phyloP scores from a whole-genome alignment of 2,797 vertebrate species.

The Sebastes taczanowskii region DNA sequence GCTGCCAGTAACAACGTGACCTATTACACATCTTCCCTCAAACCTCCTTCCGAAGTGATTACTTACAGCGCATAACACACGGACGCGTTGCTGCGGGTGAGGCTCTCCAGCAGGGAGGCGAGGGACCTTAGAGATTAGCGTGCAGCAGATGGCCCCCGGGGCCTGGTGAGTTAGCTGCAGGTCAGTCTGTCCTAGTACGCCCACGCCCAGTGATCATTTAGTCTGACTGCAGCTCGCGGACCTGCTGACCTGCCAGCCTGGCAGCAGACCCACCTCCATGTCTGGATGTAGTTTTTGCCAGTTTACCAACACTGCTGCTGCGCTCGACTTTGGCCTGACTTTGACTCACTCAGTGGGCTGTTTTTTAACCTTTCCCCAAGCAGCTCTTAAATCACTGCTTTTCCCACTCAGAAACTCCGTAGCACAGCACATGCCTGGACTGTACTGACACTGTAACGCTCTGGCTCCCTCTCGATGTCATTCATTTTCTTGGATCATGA shows the following conservation, averaged over 20 bases:
- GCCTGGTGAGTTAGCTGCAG: slow-evolving; percentile 32
- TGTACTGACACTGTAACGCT: not conserved
- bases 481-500: slow-evolving; percentile 7
- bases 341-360: slow-evolving; percentile 51
- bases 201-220: slow-evolving; percentile 25
- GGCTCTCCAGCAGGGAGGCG: not conserved
- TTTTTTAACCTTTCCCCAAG: slow-evolving; percentile 24
- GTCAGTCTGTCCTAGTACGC: slow-evolving; percentile 35
- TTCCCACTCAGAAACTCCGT: not conserved
- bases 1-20: slow-evolving; percentile 33
- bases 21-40: slow-evolving; percentile 51
- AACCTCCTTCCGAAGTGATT: slow-evolving; percentile 16
- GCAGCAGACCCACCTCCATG: slow-evolving; percentile 25
- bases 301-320: slow-evolving; percentile 46
- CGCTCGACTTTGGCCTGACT: slow-evolving; percentile 71
- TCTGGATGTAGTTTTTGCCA: slow-evolving; percentile 32
- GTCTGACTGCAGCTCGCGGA: slow-evolving; percentile 12
- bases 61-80: slow-evolving; percentile 17
- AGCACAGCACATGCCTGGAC: not conserved
- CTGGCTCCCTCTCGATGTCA: not conserved
- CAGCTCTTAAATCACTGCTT: slow-evolving; percentile 24
- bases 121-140: slow-evolving; percentile 23
- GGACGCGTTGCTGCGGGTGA: not conserved
- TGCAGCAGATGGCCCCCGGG: slow-evolving; percentile 40
- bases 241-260: slow-evolving; percentile 25